A percentile compares a stretch with the other conserved stretches of the same genome.
Evolutionary conservation across 2,113 vertebrate species (phyloP).

Genomic region (Pogona vitticeps): DNA sequence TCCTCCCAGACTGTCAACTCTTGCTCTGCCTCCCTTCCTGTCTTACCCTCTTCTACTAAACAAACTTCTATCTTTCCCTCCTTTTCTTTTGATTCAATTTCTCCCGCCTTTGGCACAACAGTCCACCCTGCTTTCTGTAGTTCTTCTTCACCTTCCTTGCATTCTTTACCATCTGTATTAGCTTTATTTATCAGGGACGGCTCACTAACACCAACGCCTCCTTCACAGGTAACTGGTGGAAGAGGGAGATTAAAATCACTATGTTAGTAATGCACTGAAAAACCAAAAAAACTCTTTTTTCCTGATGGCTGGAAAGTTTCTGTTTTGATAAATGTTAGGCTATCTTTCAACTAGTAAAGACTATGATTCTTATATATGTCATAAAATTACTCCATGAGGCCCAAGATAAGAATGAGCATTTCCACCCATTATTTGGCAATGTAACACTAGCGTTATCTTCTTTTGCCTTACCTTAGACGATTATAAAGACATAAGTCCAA

Average conservation of each 20-base stretch:
- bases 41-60: too few relatives aligned
- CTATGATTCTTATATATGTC: constrained; percentile 11
- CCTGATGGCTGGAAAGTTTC: background rate
- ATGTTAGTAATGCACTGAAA: background rate
- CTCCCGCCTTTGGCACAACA: too few relatives aligned
- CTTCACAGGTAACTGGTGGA: background rate
- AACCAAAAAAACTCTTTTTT: background rate
- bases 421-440: background rate
- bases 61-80: too few relatives aligned
- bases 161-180: too few relatives aligned
- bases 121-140: too few relatives aligned
- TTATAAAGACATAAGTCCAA: constrained; percentile 27
- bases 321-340: constrained; percentile 29
- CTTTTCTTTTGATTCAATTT: too few relatives aligned
- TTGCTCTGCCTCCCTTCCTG: too few relatives aligned
- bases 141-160: too few relatives aligned
- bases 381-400: background rate
- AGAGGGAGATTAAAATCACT: background rate
- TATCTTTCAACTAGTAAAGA: background rate
- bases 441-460: background rate
- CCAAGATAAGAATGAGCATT: background rate
- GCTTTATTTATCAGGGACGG: too few relatives aligned
- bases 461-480: constrained; percentile 20
- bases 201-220: too few relatives aligned
- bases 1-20: too few relatives aligned